Evolutionary conservation across 2,797 vertebrate species (phyloP), one percentile per base, ranked within the genome.

Genomic region (Myotis myotis): DNA sequence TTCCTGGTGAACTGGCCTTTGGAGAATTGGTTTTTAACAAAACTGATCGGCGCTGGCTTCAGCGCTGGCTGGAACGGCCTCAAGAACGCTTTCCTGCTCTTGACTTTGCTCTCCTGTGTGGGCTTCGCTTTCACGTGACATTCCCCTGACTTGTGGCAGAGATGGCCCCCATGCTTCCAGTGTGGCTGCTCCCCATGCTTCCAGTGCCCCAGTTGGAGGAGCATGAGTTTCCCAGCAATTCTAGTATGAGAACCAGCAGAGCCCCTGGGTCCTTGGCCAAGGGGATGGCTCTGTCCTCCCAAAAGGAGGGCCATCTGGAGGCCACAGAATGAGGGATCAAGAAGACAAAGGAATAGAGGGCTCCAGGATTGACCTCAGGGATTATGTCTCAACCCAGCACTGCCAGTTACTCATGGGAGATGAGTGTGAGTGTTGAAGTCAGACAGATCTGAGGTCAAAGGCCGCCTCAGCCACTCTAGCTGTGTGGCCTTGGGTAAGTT

Each of bases 1-100:
- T 30, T 80, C 62, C 38, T 23, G 41, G 11, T 28, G 11, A 57
- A 17, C 51, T 60, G n/a, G 47, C 36, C 49, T 79, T 95, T 82
- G 76, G 62, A 78, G 53, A 82, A 92, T 9, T 15, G n/a, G 33
- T 36, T 81, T 60, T 85, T 28, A 81, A 68, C 74, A 28, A 80
- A 62, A 81, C 16, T 5, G 49, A 22, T 70, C 28, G 6, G 33
- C 2, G 55, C 25, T 22, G n/a, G 6, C 33, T 68, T 74, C 38
- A 28, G 62, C 33, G 36, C 36, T 19, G 30, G 11, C 70, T 49
- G 38, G 22, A 28, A 55, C 0, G 25, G 53, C 53, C 36, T 62
- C 57, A 1, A 16, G 33, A 75, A 25, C 16, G 16, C 79, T 20
- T 30, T 62, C 20, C 20, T 60, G 11, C 12, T 72, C 20, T 57